Base-by-base conservation (phyloP, 2,888 invertebrate genomes). In the Drosophila falleni region DNA sequence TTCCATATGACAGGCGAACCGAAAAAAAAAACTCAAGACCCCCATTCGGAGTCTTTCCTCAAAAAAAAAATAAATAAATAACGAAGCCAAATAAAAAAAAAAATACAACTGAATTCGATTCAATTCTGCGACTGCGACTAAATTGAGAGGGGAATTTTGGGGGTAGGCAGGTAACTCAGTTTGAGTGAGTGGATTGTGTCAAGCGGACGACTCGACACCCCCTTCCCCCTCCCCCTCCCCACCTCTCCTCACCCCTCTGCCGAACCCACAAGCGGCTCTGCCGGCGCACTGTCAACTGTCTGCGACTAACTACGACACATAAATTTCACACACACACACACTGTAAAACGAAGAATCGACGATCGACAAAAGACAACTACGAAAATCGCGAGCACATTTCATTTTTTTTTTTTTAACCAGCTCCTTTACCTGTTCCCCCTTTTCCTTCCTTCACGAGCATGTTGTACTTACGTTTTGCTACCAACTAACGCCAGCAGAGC, bases 291-390 rank as follows among this genome's bases (percentile, higher is more conserved):
- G 33, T 23, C 56, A 55, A 55, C 56, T 58, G 71, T 39, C 77
- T 68, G 51, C 70, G 53, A 85, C 86, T 83, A 73, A 80, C 77
- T 68, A 77, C 50, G 68, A 71, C 71, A 59, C 35, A 51, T 50
- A 39, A 35, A 65, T 10, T 26, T 42, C 42, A 54, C 74, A 71
- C 16, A 46, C 29, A 10, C 16, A 13, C 19, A 19, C 35, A 15
- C 42, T 23, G 23, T 23, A 63, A 71, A 71, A 63, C 70, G 37
- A 51, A 66, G 68, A 73, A 67, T 51, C 66, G 49, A 23, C 78
- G 71, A 86, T 83, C 78, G 84, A 73, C 77, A 75, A 84, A 81
- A 84, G 80, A 77, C 80, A 84, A 83, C 78, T 80, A 83, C 81
- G 71, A 86, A 74, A 70, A 74, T 71, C 62, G 72, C 81, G 74